Conservation (phyloP, 2,797 vertebrate genomes). For the Onychomys leucogaster region DNA sequence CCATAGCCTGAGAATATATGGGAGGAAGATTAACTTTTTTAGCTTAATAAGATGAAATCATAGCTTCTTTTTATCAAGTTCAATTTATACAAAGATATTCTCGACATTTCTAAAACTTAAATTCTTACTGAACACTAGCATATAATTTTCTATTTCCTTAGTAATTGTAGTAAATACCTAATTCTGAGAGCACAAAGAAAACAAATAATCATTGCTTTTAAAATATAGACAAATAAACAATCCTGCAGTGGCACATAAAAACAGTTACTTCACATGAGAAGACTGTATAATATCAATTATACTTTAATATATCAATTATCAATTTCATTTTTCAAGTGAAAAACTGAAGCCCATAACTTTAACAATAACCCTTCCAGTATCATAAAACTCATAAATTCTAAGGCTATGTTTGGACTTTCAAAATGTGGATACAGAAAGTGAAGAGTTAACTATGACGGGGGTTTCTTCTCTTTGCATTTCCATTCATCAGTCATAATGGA, state of each 20-base stretch:
- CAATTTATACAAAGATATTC: neutral
- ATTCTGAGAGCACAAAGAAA: neutral
- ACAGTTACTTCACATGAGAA: neutral
- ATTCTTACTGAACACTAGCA: neutral
- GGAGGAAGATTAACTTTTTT: neutral
- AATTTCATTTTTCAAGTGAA: neutral
- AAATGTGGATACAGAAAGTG: neutral
- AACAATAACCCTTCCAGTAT: neutral
- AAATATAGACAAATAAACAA: neutral
- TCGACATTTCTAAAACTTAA: neutral
- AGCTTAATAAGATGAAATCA: conserved; percentile 6
- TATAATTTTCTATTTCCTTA: neutral
- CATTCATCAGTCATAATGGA: too few species aligned
- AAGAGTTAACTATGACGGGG: neutral
- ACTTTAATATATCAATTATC: neutral
- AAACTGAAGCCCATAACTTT: neutral
- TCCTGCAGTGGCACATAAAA: neutral
- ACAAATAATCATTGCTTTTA: neutral
- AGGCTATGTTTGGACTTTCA: neutral
- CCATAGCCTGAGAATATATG: neutral
- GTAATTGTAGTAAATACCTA: neutral
- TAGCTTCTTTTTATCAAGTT: neutral
- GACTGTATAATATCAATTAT: neutral
- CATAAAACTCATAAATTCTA: too few species aligned
- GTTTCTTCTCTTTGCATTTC: neutral